These are phyloP conservation scores for Dicentrarchus labrax DNA, from an alignment of 2,113 vertebrate species.

Conservation along the genomic window DNA sequence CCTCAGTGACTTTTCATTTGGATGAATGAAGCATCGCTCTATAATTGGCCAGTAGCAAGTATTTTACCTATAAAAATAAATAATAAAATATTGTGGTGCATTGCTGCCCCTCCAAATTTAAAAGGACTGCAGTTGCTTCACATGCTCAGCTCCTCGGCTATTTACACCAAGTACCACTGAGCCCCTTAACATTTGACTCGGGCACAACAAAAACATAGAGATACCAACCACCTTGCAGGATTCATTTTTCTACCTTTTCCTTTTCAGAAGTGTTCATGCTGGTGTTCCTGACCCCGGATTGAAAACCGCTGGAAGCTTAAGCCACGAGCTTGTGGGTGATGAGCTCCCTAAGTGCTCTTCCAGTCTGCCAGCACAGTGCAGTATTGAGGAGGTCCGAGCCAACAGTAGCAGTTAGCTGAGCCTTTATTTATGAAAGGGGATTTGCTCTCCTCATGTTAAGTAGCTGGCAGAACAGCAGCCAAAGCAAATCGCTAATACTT, in stretches of 20 bases:
- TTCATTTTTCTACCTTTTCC: constrained; percentile 8
- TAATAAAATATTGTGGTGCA: neutral
- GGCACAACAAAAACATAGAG: neutral
- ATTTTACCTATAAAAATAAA: too few species aligned
- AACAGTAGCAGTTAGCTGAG: constrained; percentile 74
- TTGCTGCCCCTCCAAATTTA: neutral
- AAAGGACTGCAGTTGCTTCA: neutral
- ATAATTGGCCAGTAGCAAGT: neutral
- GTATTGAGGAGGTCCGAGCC: constrained; percentile 45
- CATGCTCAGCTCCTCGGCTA: neutral
- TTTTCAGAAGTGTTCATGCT: constrained; percentile 22
- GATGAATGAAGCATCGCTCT: neutral
- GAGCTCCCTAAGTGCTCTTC: constrained; percentile 57
- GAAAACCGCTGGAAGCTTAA: constrained; percentile 49
- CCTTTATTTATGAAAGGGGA: constrained; percentile 72
- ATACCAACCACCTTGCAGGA: neutral
- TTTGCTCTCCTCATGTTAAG: constrained; percentile 72
- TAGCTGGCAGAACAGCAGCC: constrained; percentile 59
- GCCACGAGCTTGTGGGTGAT: constrained; percentile 56
- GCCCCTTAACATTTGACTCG: neutral
- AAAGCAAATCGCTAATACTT: constrained; percentile 66
- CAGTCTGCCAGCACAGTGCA: constrained; percentile 57
- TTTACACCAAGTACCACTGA: neutral
- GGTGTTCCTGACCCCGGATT: constrained; percentile 36
- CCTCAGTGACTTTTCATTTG: too few species aligned